Evolutionary conservation across 2,888 invertebrate species (phyloP).

Genomic region (Toxonevra muliebris): DNA sequence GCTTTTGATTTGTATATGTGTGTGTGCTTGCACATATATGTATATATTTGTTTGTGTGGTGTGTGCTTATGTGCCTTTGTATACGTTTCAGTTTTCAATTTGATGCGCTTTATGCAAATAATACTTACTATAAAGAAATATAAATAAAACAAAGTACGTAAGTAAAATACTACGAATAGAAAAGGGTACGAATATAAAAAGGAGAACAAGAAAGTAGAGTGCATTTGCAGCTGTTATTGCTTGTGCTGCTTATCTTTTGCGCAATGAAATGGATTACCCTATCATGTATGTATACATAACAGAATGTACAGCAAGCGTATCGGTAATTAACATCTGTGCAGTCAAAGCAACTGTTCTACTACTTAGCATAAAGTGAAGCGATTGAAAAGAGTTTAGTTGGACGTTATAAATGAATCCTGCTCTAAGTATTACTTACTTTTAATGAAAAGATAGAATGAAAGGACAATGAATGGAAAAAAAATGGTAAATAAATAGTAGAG

Average conservation of each 20-base stretch:
- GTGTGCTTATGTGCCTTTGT: constrained; percentile 41
- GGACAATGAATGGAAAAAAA: no score
- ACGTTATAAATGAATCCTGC: no score
- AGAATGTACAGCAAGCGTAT: constrained; percentile 42
- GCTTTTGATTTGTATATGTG: constrained; percentile 1
- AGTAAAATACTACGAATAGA: constrained; percentile 8
- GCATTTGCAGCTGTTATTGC: no score
- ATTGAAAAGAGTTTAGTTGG: no score
- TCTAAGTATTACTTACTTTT: no score
- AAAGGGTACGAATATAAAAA: constrained; percentile 13
- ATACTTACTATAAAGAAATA: constrained; percentile 13
- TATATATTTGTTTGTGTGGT: constrained; percentile 28
- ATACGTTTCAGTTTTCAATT: constrained; percentile 28
- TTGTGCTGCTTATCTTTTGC: no score
- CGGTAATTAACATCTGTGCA: constrained; percentile 56
- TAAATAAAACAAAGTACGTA: constrained; percentile 17
- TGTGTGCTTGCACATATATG: constrained; percentile 1
- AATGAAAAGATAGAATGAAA: no score
- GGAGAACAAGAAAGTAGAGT: not conserved
- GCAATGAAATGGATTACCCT: no score
- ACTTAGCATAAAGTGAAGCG: no score
- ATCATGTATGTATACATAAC: no score
- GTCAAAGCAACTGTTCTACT: no score
- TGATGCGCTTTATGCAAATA: constrained; percentile 37
- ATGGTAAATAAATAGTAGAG: no score